These are phyloP conservation scores for Hephaestus fuliginosus DNA, from an alignment of 2,797 vertebrate species.

Conservation along the genomic window DNA sequence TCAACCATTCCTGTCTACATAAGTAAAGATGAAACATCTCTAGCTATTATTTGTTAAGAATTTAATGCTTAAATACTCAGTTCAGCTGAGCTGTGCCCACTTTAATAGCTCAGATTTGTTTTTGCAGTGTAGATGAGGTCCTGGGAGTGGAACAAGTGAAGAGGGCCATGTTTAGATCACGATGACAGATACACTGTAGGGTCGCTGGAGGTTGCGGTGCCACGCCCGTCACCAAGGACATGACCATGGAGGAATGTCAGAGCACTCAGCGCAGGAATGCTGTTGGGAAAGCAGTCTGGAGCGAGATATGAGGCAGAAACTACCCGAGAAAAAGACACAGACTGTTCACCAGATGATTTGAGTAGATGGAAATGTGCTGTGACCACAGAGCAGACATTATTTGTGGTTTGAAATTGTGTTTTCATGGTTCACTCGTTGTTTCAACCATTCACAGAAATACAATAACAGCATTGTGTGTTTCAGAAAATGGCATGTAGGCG, in stretches of 20 bases:
- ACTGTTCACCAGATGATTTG: slow-evolving; percentile 29
- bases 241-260: slow-evolving; percentile 60
- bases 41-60: background rate
- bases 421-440: slow-evolving; percentile 40
- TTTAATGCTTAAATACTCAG: background rate
- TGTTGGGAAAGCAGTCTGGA: slow-evolving; percentile 14
- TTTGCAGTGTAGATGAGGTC: slow-evolving; percentile 32
- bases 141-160: slow-evolving; percentile 51
- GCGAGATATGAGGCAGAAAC: slow-evolving; percentile 26
- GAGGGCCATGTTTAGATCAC: slow-evolving; percentile 46
- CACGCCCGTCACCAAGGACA: slow-evolving; percentile 57
- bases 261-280: slow-evolving; percentile 36
- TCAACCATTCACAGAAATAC: slow-evolving; percentile 61
- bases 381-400: slow-evolving; percentile 63
- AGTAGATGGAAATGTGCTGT: slow-evolving; percentile 43
- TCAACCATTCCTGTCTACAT: background rate
- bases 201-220: slow-evolving; percentile 57
- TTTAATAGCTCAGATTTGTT: background rate
- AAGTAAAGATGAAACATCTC: background rate
- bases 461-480: slow-evolving; percentile 64
- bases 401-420: slow-evolving; percentile 48
- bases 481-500: slow-evolving; percentile 31
- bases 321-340: background rate
- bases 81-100: no score
- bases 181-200: slow-evolving; percentile 69